Evolutionary conservation across 2,113 vertebrate genomes (phyloP).

Genomic region (Pao palembangensis): DNA sequence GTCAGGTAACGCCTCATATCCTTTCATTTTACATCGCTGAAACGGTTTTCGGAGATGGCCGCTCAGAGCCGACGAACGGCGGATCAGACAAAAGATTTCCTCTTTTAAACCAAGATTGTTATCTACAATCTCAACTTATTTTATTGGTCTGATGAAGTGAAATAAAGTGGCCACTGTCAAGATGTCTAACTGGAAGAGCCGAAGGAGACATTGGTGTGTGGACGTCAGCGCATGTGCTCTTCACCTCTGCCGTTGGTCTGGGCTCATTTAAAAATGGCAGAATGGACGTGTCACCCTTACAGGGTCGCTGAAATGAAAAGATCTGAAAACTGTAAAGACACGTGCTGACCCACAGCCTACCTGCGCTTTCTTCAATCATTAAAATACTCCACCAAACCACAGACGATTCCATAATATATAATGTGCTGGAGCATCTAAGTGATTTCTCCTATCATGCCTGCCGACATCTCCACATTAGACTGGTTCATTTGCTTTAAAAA

Average conservation of each 20-base stretch:
- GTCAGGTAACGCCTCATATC: conserved; percentile 62
- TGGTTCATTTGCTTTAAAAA: conserved; percentile 64
- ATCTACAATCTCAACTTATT: background rate
- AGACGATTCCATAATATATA: conserved; percentile 69
- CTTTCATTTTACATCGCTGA: conserved; percentile 48
- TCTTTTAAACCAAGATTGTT: conserved; percentile 16
- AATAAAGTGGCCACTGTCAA: conserved; percentile 7
- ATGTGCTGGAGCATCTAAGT: conserved; percentile 66
- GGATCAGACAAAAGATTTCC: conserved; percentile 3
- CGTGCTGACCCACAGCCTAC: conserved; percentile 71
- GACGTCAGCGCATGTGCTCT: conserved; percentile 35
- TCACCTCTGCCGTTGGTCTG: conserved; percentile 41
- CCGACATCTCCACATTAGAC: conserved; percentile 64
- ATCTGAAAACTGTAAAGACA: conserved; percentile 69
- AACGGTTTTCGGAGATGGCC: conserved; percentile 52
- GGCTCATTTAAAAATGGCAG: conserved; percentile 72
- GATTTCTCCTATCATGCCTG: conserved; percentile 70
- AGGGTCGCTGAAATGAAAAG: conserved; percentile 68
- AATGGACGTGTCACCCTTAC: conserved; percentile 67
- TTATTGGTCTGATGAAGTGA: background rate
- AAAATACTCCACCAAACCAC: conserved; percentile 71
- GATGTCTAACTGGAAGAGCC: conserved; percentile 29
- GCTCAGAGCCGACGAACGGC: conserved; percentile 17
- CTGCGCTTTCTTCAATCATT: conserved; percentile 76
- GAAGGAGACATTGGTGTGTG: conserved; percentile 44